Evolutionary conservation across 2,888 invertebrate species (phyloP), one percentile per base, ranked within the genome.

Genomic region (Epirrhoe tristata): DNA sequence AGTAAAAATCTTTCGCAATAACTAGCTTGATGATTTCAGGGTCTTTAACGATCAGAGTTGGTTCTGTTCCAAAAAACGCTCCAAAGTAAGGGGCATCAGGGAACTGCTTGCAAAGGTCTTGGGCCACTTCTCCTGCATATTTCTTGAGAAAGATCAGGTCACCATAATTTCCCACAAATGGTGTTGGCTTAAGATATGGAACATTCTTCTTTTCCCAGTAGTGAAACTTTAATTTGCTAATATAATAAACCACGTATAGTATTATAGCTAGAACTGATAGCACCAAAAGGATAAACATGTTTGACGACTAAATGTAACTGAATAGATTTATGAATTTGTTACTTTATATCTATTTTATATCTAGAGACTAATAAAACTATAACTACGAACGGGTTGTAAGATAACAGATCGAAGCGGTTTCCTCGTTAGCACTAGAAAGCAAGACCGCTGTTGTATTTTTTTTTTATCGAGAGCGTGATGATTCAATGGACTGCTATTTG

Each of bases 1-100:
- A 87, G 63, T 86, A 87, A 72, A 86, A 89, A 58, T 90, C 88
- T 59, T 87, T 88, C 0, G 84, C 81, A 65, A 85, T 69, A 1
- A 90, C 76, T 0, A 82, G 71, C 55, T 88, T 90, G 17, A 90
- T 72, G 1, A 87, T 46, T 1, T 85, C 82, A 0, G 85, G 89
- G 55, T 89, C 87, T 72, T 85, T 79, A 1, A 89, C 67, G 31
- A 90, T 75, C 14, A 88, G 81, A 0, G 83, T 77, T 0, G 90
- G 90, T 54, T 89, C 86, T 0, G 86, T 87, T 1, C 89, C 89
- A 32, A 79, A 87, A 64, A 78, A 90, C 0, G 82, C 81, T 0
- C 91, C 91, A 1, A 91, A 66, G 58, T 81, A 83, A 0, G 89
- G 86, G 7, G 69, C 85, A 3, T 81, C 69, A 0, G 86, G 83